These are phyloP conservation scores for Miltochrista miniata DNA, from an alignment of 2,888 invertebrate genomes.

Conservation along the genomic window DNA sequence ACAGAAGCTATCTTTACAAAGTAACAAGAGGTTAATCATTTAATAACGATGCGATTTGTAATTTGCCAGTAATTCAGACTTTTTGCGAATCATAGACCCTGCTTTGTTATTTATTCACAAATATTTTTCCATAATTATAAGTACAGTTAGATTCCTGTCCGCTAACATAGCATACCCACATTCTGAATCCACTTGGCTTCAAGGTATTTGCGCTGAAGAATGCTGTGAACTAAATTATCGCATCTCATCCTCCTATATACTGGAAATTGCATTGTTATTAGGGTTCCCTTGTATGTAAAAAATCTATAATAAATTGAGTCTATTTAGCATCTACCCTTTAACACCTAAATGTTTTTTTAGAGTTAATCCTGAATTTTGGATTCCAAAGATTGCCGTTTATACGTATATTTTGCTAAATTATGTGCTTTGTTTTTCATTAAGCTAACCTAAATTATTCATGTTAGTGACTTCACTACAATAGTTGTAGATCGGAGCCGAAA, in stretches of 20 bases:
- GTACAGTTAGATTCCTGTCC: slow-evolving; percentile 38
- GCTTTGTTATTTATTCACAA: slow-evolving; percentile 12
- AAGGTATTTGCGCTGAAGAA: slow-evolving; percentile 36
- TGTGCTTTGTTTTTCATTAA: no score
- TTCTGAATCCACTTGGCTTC: slow-evolving; percentile 25
- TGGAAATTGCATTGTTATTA: slow-evolving; percentile 6
- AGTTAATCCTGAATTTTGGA: no score
- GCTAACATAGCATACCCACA: slow-evolving; percentile 43
- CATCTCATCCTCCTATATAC: slow-evolving; percentile 18
- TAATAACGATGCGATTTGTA: background rate
- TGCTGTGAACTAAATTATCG: slow-evolving; percentile 31
- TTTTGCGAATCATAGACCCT: slow-evolving; percentile 8
- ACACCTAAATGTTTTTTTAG: no score
- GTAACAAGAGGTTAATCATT: no score
- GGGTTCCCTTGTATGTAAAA: no score
- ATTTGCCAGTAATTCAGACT: slow-evolving; percentile 1
- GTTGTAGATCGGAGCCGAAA: no score
- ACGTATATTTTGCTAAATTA: background rate
- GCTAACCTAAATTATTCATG: no score
- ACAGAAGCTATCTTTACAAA: no score
- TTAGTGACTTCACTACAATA: no score
- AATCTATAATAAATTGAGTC: no score
- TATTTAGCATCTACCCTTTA: no score
- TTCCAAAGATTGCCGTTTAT: no score
- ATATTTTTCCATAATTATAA: slow-evolving; percentile 22